Evolutionary conservation across 2,888 invertebrate species (phyloP), one percentile per base, ranked within the genome.

Genomic region (Drosophila anomalata): DNA sequence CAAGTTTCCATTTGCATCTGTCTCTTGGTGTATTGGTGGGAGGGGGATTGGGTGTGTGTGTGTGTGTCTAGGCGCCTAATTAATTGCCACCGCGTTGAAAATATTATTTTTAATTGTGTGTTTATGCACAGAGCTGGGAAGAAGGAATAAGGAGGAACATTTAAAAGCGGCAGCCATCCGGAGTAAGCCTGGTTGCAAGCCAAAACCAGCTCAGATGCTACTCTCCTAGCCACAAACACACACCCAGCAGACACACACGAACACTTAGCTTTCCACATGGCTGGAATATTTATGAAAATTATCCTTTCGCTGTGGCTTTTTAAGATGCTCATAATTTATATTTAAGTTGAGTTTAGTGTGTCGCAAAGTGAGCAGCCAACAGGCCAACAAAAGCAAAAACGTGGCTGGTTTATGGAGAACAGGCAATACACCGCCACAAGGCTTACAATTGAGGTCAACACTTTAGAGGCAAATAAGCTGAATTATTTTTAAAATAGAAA

Each of bases 71-170:
- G 72, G 75, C 47, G 79, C 73, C 83, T 89, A 89, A 90, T 90
- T 90, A 90, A 90, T 90, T 90, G 87, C 86, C 88, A 76, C 80
- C 84, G 80, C 87, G 88, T 88, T 87, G 88, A 87, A 81, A 88
- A 85, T 87, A 89, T 89, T 87, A 88, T 89, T 88, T 86, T 89
- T 87, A 89, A 89, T 87, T 89, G 87, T 89, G 85, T 87, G 89
- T 89, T 89, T 90, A 89, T 89, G 79, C 72, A 63, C 60, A 71
- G 54, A 60, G 61, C 56, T 12, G 39, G 39, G 42, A 42, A 55
- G 65, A 46, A 56, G 65, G 55, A 51, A 29, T 41, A 52, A 53
- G 26, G 61, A 54, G 54, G 56, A 55, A 59, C 54, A 46, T 57
- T 62, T 58, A 62, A 39, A 50, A 56, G 63, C 47, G 54, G 44